Evolutionary conservation across 2,888 invertebrate species (phyloP).

Genomic region (Xanthia togata): DNA sequence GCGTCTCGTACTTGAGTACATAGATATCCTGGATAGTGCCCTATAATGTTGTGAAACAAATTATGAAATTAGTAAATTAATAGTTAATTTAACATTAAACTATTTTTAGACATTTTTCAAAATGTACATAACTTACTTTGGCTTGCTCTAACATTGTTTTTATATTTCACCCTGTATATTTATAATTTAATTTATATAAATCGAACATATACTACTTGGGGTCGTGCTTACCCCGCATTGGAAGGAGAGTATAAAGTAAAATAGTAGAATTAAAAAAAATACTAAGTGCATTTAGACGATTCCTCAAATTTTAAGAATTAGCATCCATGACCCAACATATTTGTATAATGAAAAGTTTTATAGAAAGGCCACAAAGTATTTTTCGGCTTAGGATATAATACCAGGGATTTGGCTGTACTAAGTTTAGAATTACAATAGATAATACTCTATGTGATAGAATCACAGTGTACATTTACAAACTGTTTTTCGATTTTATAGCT

Average conservation of each 20-base stretch:
- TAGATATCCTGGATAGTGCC: slow-evolving; percentile 17
- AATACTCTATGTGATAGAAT: slow-evolving; percentile 43
- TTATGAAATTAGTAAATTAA: slow-evolving; percentile 45
- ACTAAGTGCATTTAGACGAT: slow-evolving; percentile 38
- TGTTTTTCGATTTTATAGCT: slow-evolving; percentile 21
- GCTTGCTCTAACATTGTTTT: slow-evolving; percentile 43
- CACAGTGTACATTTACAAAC: slow-evolving; percentile 50
- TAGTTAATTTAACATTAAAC: slow-evolving; percentile 41
- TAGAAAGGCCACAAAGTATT: slow-evolving; percentile 50
- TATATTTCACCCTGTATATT: slow-evolving; percentile 15
- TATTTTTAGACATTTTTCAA: slow-evolving; percentile 36
- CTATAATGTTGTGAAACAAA: slow-evolving; percentile 34
- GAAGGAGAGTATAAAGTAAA: slow-evolving; percentile 8
- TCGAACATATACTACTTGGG: slow-evolving; percentile 13
- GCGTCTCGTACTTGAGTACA: background rate
- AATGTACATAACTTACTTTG: slow-evolving; percentile 48
- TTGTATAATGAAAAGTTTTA: slow-evolving; percentile 41
- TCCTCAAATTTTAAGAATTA: slow-evolving; percentile 13
- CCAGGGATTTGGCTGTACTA: slow-evolving; percentile 29
- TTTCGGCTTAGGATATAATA: slow-evolving; percentile 39
- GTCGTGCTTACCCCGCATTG: slow-evolving; percentile 10
- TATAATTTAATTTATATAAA: slow-evolving; percentile 25
- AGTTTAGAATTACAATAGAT: slow-evolving; percentile 45
- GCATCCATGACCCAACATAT: slow-evolving; percentile 42
- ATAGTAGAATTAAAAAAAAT: background rate